Evolutionary conservation across 2,888 invertebrate genomes (phyloP), one percentile per base, ranked within the genome.

Genomic region (Cheilosia grossa): DNA sequence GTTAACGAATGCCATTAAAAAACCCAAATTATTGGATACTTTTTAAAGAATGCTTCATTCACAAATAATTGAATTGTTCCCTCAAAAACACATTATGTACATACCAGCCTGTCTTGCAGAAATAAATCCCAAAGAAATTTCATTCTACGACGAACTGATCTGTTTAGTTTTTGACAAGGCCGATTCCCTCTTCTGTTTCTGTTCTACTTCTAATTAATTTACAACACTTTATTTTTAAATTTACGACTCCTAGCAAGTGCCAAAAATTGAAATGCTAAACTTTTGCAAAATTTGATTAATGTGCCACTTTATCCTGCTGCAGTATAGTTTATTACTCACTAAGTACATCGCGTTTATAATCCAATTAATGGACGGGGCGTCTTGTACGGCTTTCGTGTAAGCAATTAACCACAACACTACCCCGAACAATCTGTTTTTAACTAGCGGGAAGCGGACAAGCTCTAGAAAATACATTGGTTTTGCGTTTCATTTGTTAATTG

Each of bases 351-450:
- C n/a, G 21, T 58, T 72, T 78, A 63, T 63, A 72, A 78, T 82
- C 78, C 73, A 78, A 78, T 78, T 73, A 73, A 61, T 49, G 56
- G 61, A 63, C 49, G 33, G n/a, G 56, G 61, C 56, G 59, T 72
- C 66, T 59, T 72, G 77, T 82, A 63, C 15, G 72, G 17, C 58
- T 59, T 69, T 70, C 64, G 40, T 82, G 70, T 75, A 59, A 59
- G 81, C 77, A 82, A 78, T 82, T 82, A 82, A 67, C 82, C 63
- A 24, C n/a, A 66, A 61, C 53, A 67, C 37, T 24, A 37, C 21
- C 15, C 42, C 42, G 33, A 13, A 30, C 15, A 33, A 51, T 54
- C 58, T 70, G 58, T 61, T 70, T 77, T 77, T 70, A 82, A 82
- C 77, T 82, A 82, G 40, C 49, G 77, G 61, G 59, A 77, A 37